Conservation (phyloP, 1,140 invertebrate species). For the Leguminivora glycinivorella region DNA sequence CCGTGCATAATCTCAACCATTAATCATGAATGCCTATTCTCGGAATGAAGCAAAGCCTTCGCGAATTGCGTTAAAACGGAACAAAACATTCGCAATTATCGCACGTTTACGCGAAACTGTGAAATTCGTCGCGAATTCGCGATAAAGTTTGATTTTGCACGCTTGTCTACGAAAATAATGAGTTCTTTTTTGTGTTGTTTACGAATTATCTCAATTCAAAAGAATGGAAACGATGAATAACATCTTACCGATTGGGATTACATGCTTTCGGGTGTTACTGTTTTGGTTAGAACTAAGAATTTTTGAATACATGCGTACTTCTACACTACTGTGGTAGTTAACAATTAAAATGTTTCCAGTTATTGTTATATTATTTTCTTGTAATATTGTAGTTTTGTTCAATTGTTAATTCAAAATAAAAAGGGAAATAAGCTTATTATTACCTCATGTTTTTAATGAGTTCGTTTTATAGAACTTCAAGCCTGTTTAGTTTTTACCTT, state of each 20-base stretch:
- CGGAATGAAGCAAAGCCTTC: not conserved
- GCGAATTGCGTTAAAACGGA: constrained; percentile 13
- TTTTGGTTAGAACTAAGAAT: not conserved
- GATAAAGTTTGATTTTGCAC: constrained; percentile 1
- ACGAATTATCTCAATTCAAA: not conserved
- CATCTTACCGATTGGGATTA: not conserved
- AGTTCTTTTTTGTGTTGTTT: not conserved
- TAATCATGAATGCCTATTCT: not conserved
- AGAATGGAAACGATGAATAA: not conserved
- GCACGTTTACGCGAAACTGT: constrained; percentile 10
- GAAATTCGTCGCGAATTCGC: constrained; percentile 2
- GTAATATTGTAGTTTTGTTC: too few species aligned
- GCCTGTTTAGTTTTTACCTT: too few species aligned
- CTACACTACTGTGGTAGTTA: too few species aligned
- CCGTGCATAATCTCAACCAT: not conserved
- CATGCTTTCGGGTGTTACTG: not conserved
- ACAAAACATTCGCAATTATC: constrained; percentile 7
- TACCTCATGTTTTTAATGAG: too few species aligned
- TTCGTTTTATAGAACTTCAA: too few species aligned
- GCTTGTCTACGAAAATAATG: constrained; percentile 5
- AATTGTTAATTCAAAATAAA: too few species aligned
- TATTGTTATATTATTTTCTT: too few species aligned
- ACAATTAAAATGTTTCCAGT: too few species aligned
- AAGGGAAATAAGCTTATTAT: too few species aligned
- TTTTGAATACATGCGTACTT: too few species aligned